Conservation (phyloP, 1,140 invertebrate species). For the Eriosoma lanigerum region DNA sequence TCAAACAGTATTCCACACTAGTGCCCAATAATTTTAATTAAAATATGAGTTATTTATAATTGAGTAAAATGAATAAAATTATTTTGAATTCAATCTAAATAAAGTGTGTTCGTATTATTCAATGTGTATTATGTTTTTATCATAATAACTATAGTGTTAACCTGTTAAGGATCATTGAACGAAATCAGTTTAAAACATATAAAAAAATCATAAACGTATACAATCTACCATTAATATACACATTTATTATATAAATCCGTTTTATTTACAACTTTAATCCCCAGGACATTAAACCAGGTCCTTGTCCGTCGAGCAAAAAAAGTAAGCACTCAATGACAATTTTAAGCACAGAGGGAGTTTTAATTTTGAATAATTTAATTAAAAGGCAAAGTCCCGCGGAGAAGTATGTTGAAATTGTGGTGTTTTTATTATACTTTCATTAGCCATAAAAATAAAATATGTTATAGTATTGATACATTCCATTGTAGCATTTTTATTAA, state of each 20-base stretch:
- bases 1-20: too few relatives aligned
- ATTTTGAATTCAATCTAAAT: too few relatives aligned
- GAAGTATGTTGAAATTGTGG: not conserved
- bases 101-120: too few relatives aligned
- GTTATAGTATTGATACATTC: not conserved
- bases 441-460: not conserved
- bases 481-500: not conserved
- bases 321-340: not conserved
- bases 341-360: not conserved
- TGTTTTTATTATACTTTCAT: not conserved
- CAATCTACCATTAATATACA: not conserved
- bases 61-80: too few relatives aligned
- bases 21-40: too few relatives aligned
- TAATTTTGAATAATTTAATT: slow-evolving; percentile 32
- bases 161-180: too few relatives aligned
- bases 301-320: not conserved
- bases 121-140: too few relatives aligned
- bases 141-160: too few relatives aligned
- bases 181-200: too few relatives aligned
- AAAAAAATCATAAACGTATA: not conserved
- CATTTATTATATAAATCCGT: not conserved
- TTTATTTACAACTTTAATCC: slow-evolving; percentile 38
- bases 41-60: too few relatives aligned
- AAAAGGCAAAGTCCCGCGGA: not conserved
- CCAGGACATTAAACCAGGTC: not conserved